Base-by-base conservation (phyloP, 2,888 invertebrate species). In the Beris chalybata region DNA sequence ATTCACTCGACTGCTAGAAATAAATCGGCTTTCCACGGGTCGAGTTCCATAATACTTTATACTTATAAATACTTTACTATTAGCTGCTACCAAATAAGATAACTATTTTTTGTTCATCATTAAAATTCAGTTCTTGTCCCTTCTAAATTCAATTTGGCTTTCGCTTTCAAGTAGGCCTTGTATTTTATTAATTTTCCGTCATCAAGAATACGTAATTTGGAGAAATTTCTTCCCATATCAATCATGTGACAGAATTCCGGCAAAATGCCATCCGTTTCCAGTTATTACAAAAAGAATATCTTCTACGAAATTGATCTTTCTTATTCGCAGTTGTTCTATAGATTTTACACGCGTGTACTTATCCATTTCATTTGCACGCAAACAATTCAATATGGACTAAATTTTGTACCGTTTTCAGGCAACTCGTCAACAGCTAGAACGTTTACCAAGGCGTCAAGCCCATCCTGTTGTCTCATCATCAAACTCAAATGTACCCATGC, bases 391-490 rank as follows among this genome's bases (percentile, higher is more conserved):
- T 54, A 55, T 64, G 43, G 22, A 54, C 38, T 63, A 50, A 15
- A 53, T 52, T 64, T 55, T 57, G 31, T 65, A 44, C 12, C 54
- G 44, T 29, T 55, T 66, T 58, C 82, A 90, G 89, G 91, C 90
- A 76, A 90, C 91, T 70, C 88, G 95, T 72, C 94, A 94, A 82
- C 93, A 94, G 81, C 82, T 95, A 77, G 95, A 95, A 82, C 86
- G 95, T 70, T 85, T 94, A 79, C 95, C 95, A 73, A 87, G 94
- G 74, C 87, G 95, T 74, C 89, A 88, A 74, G 87, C 89, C 64
- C 91, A 89, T 77, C 86, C 86, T 69, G 84, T 86, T 73, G 83
- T 84, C 77, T 82, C 84, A 78, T 81, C 87, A 78, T 80, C 85
- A 76, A 84, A 85, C 74, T 81, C 84, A 70, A 83, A 85, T 74